A percentile compares a stretch with the other conserved stretches of the same genome.
phyloP scores from a whole-genome alignment of 2,888 invertebrate genomes.

The Keiferia lycopersicella region DNA sequence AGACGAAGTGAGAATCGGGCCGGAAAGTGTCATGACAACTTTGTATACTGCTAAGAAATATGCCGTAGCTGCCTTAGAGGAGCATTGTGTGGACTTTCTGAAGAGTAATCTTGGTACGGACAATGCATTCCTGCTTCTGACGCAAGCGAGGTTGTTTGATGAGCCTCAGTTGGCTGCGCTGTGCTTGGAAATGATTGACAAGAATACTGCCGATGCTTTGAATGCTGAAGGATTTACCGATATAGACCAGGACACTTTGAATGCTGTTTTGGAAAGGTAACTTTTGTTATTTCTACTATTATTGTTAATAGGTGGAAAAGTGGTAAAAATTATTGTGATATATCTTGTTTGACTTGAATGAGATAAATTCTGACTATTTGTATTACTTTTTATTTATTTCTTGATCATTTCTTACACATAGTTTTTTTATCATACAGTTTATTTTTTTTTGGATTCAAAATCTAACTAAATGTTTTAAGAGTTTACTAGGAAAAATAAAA shows the following conservation, averaged over 20 bases:
- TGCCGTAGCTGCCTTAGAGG: conserved; percentile 90
- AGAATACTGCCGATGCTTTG: conserved; percentile 89
- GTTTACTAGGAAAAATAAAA: no score
- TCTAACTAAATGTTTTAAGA: no score
- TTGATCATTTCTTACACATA: neutral
- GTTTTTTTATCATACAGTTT: neutral
- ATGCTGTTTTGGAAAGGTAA: conserved; percentile 85
- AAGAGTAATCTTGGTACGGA: conserved; percentile 88
- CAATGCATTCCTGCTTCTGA: conserved; percentile 91
- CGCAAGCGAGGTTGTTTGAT: conserved; percentile 90
- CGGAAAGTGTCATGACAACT: conserved; percentile 93
- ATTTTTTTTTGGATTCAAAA: no score
- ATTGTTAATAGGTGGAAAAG: neutral
- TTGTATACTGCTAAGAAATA: conserved; percentile 94
- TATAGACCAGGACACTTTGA: conserved; percentile 89
- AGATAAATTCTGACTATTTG: neutral
- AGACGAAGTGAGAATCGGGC: conserved; percentile 91
- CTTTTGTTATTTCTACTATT: neutral
- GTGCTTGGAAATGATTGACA: conserved; percentile 91
- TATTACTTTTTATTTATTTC: neutral
- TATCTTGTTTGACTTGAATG: neutral
- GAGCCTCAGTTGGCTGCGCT: conserved; percentile 90
- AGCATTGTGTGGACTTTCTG: conserved; percentile 90
- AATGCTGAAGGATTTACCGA: conserved; percentile 91
- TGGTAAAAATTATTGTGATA: neutral